phyloP scores from a whole-genome alignment of 1,140 invertebrate genomes.

The Plectrocnemia conspersa region DNA sequence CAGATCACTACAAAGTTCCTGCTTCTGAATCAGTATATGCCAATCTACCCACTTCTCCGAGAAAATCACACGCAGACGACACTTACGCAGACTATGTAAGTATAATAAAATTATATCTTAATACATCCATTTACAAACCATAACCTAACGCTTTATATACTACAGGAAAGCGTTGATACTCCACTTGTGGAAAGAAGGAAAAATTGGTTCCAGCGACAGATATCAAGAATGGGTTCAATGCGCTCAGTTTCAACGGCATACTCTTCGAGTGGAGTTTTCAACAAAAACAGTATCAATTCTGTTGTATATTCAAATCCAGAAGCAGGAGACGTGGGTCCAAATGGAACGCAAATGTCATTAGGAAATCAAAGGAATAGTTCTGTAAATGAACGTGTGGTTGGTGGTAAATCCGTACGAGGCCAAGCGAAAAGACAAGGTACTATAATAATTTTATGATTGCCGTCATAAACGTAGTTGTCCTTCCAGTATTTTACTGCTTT shows the following conservation, averaged over 20 bases:
- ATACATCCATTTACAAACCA: background rate
- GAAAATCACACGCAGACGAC: slow-evolving; percentile 65
- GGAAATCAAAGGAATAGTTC: slow-evolving; percentile 64
- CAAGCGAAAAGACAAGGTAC: slow-evolving; percentile 59
- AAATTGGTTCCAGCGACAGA: slow-evolving; percentile 80
- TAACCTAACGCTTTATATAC: slow-evolving; percentile 15
- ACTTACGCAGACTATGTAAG: slow-evolving; percentile 82
- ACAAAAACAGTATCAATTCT: slow-evolving; percentile 63
- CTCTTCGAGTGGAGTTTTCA: slow-evolving; percentile 72
- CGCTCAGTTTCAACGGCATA: slow-evolving; percentile 78
- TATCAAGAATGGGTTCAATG: slow-evolving; percentile 75
- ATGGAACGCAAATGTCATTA: slow-evolving; percentile 42
- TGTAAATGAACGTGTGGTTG: slow-evolving; percentile 73
- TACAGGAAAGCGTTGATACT: slow-evolving; percentile 80
- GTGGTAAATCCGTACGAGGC: slow-evolving; percentile 68
- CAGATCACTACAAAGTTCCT: slow-evolving; percentile 79
- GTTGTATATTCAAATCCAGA: slow-evolving; percentile 76
- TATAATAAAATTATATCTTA: slow-evolving; percentile 33
- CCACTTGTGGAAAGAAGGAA: slow-evolving; percentile 77
- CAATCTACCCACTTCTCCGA: slow-evolving; percentile 58
- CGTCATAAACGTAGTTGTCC: too few relatives aligned
- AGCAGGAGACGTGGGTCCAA: slow-evolving; percentile 50
- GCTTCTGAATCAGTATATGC: slow-evolving; percentile 77
- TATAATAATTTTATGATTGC: background rate
- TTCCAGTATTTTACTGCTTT: too few relatives aligned